Conservation (phyloP, 2,888 invertebrate species). For the Drosophila trichaetosa region DNA sequence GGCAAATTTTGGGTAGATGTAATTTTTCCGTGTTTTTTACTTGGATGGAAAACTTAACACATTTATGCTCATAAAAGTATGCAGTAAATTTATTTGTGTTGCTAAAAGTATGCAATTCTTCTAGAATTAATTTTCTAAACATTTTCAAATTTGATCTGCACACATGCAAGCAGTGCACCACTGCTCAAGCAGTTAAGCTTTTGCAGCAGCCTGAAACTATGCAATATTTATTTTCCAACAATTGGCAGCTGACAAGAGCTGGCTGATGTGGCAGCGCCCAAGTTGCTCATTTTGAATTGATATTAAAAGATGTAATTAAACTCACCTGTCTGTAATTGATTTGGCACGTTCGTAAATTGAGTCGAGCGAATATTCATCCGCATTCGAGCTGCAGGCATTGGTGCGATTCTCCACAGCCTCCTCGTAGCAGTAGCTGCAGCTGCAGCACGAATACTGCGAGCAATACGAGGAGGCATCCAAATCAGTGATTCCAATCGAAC, state of each 20-base stretch:
- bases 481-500: conserved; percentile 79
- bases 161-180: conserved; percentile 15
- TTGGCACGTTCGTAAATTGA: conserved; percentile 72
- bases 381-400: conserved; percentile 82
- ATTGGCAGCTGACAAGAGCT: conserved; percentile 29
- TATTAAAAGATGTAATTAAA: neutral
- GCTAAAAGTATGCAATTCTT: neutral
- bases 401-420: conserved; percentile 83
- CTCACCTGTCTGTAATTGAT: conserved; percentile 82
- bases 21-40: neutral
- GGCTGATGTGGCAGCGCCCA: neutral
- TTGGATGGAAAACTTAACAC: neutral
- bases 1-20: neutral
- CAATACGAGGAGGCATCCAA: conserved; percentile 85
- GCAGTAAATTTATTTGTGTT: neutral
- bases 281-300: conserved; percentile 6
- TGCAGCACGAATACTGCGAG: conserved; percentile 87
- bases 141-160: neutral
- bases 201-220: conserved; percentile 4
- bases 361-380: conserved; percentile 77
- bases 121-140: neutral
- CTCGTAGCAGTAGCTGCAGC: conserved; percentile 87
- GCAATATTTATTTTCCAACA: conserved; percentile 18
- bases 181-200: accelerated
- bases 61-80: neutral